A percentile compares a stretch with the other conserved stretches of the same genome.
These are phyloP conservation scores for Tethea ocularis DNA, from an alignment of 2,888 invertebrate genomes.

Conservation along the genomic window DNA sequence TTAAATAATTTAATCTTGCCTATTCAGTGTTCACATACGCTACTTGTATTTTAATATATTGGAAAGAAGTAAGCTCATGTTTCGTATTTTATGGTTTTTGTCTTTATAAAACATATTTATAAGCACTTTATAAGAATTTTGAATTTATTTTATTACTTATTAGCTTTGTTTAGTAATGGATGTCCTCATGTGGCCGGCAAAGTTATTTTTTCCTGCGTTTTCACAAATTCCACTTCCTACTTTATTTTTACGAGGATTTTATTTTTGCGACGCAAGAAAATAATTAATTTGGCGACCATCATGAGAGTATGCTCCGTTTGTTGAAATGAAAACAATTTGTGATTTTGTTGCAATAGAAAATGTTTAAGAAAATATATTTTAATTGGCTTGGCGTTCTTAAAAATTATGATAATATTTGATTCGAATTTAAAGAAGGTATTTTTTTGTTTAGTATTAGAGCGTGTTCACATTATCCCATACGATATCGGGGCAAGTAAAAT, in stretches of 20 bases:
- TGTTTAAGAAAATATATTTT: background rate
- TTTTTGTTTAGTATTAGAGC: slow-evolving; percentile 1
- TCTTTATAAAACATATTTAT: background rate
- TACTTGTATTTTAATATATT: background rate
- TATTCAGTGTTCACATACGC: background rate
- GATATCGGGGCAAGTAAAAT: no score
- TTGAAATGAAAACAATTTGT: no score
- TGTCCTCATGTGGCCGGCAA: no score
- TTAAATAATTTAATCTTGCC: slow-evolving; percentile 55
- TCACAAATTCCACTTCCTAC: no score
- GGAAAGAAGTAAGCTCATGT: background rate
- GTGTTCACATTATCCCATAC: no score
- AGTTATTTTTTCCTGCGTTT: no score
- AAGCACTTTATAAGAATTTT: background rate
- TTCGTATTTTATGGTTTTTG: background rate
- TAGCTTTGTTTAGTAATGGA: background rate
- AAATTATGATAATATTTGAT: background rate
- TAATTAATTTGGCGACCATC: no score
- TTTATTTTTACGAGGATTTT: no score
- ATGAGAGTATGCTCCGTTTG: no score
- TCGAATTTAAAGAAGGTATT: slow-evolving; percentile 1
- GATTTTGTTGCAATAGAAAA: no score
- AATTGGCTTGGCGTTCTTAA: background rate
- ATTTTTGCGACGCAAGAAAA: no score
- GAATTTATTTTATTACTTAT: background rate